Conservation (phyloP, 1,140 invertebrate species). For the Nasonia longicornis region DNA sequence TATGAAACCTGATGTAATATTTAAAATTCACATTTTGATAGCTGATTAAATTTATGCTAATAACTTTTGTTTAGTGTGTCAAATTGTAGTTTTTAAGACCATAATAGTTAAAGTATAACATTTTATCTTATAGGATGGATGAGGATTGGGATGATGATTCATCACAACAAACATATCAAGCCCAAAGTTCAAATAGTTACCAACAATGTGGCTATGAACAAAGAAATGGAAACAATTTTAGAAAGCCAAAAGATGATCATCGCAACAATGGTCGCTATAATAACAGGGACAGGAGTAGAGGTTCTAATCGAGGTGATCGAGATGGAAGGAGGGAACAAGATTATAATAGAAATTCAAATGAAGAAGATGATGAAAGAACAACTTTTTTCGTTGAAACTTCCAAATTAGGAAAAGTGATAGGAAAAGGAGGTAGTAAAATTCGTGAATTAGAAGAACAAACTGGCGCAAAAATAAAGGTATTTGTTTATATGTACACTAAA, state of each 20-base stretch:
- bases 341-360: not conserved
- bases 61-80: too few relatives aligned
- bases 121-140: constrained; percentile 30
- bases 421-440: constrained; percentile 82
- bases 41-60: too few relatives aligned
- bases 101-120: not conserved
- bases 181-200: not conserved
- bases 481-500: constrained; percentile 17
- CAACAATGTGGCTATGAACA: not conserved
- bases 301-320: not conserved
- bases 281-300: not conserved
- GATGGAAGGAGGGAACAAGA: not conserved
- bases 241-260: not conserved
- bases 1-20: too few relatives aligned
- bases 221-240: not conserved
- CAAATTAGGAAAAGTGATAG: constrained; percentile 69
- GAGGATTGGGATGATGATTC: constrained; percentile 40
- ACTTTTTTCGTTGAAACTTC: constrained; percentile 49
- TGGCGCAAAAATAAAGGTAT: constrained; percentile 69
- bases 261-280: not conserved
- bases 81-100: not conserved
- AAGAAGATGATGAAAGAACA: not conserved
- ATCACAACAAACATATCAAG: constrained; percentile 1
- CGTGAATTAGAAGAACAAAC: constrained; percentile 76
- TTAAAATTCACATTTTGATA: too few relatives aligned